Percentiles rank a stretch among this genome's conserved stretches.
Conservation (phyloP, 2,888 invertebrate species). For the Morpho achilles region DNA sequence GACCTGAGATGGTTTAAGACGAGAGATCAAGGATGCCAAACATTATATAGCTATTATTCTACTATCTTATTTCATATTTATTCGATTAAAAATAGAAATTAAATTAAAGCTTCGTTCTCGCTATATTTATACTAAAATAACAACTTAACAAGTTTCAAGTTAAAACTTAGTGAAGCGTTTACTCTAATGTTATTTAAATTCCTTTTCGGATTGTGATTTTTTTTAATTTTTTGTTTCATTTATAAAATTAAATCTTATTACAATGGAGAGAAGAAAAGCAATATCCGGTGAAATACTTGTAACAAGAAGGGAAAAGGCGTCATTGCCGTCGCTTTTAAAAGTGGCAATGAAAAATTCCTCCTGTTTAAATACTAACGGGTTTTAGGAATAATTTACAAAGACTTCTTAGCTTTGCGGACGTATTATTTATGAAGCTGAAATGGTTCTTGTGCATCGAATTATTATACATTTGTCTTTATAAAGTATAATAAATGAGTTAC, state of each 20-base stretch:
- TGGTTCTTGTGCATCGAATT: constrained; percentile 6
- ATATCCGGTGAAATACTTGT: constrained; percentile 55
- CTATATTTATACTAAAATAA: no score
- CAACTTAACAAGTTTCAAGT: no score
- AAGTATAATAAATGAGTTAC: constrained; percentile 9
- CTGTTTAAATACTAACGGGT: constrained; percentile 23
- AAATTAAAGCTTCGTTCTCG: no score
- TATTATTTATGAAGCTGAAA: constrained; percentile 14
- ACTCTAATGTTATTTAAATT: constrained; percentile 33
- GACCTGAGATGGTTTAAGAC: no score
- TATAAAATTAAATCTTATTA: constrained; percentile 71
- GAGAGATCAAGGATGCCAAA: no score
- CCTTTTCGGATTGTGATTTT: constrained; percentile 50
- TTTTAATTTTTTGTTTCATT: constrained; percentile 73
- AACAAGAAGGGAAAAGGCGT: constrained; percentile 47
- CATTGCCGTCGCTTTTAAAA: constrained; percentile 39
- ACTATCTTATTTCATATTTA: no score
- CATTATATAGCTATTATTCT: no score
- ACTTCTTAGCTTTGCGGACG: constrained; percentile 9
- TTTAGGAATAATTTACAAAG: constrained; percentile 16
- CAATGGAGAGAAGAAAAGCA: constrained; percentile 43
- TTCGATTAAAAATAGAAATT: no score
- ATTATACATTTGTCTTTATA: constrained; percentile 13
- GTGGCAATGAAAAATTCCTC: constrained; percentile 37
- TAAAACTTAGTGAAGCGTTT: background rate